phyloP scores from a whole-genome alignment of 2,888 invertebrate species.

The Drosophila dives region DNA sequence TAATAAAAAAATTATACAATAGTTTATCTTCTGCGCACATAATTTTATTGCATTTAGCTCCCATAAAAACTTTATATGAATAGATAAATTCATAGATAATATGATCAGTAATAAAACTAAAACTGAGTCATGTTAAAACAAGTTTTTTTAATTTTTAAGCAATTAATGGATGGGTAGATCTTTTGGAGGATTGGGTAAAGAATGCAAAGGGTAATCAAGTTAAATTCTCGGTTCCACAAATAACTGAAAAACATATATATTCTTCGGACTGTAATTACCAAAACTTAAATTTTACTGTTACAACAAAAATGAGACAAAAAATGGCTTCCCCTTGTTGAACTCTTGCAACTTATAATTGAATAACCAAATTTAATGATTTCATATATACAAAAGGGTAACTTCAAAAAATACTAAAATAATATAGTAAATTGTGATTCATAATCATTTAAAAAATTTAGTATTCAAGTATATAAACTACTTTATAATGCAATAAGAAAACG shows the following conservation, averaged over 20 bases:
- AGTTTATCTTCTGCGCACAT: neutral
- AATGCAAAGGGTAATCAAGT: too few relatives aligned
- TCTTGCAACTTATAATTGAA: neutral
- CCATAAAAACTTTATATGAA: too few relatives aligned
- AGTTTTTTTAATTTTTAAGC: too few relatives aligned
- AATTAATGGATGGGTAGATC: too few relatives aligned
- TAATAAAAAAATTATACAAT: slow-evolving; percentile 38
- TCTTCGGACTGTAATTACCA: neutral
- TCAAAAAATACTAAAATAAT: neutral
- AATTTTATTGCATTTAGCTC: neutral
- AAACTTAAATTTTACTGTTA: neutral
- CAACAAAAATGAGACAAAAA: neutral
- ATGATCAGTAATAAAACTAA: neutral
- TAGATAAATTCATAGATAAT: neutral
- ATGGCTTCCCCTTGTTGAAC: too few relatives aligned
- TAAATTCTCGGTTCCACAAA: neutral
- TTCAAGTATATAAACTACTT: neutral
- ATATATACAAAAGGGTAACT: neutral
- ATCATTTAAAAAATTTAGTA: neutral
- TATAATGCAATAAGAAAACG: neutral
- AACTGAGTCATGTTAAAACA: neutral
- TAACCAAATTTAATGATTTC: neutral
- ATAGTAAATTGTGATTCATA: neutral
- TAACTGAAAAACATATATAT: neutral
- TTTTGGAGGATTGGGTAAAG: too few relatives aligned